A percentile compares a stretch with the other conserved stretches of the same genome.
Conservation (phyloP, 2,113 vertebrate genomes). For the Lophius piscatorius region DNA sequence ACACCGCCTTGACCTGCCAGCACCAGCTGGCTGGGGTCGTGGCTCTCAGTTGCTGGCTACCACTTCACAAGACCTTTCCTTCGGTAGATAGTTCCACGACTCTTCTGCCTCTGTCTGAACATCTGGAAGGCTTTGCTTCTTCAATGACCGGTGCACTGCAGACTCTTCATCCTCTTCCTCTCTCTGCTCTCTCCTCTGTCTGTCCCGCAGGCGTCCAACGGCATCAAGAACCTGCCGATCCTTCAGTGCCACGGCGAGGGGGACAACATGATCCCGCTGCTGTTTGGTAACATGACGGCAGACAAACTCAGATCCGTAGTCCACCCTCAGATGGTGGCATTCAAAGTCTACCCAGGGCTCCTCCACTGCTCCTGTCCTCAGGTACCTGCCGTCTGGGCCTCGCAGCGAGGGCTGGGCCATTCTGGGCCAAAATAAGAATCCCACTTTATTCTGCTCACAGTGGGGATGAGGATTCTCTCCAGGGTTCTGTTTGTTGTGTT, state of each 20-base stretch:
- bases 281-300: constrained; percentile 89
- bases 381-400: too few species aligned
- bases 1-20: constrained; percentile 94
- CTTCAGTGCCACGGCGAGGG: constrained; percentile 95
- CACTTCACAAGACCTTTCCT: constrained; percentile 92
- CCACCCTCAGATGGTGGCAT: constrained; percentile 86
- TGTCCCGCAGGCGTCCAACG: constrained; percentile 82
- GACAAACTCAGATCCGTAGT: constrained; percentile 91
- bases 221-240: constrained; percentile 89
- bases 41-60: constrained; percentile 97
- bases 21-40: constrained; percentile 94
- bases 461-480: too few species aligned
- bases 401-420: too few species aligned
- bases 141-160: neutral
- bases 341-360: constrained; percentile 89
- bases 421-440: too few species aligned
- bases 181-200: neutral
- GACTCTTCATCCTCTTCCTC: neutral
- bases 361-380: constrained; percentile 91
- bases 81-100: constrained; percentile 78
- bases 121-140: neutral
- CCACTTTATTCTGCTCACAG: too few species aligned
- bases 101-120: neutral
- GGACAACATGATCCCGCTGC: constrained; percentile 90
- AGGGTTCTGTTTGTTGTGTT: too few species aligned